Base-by-base conservation (phyloP, 2,113 vertebrate genomes). In the Romanogobio albipinnatus region DNA sequence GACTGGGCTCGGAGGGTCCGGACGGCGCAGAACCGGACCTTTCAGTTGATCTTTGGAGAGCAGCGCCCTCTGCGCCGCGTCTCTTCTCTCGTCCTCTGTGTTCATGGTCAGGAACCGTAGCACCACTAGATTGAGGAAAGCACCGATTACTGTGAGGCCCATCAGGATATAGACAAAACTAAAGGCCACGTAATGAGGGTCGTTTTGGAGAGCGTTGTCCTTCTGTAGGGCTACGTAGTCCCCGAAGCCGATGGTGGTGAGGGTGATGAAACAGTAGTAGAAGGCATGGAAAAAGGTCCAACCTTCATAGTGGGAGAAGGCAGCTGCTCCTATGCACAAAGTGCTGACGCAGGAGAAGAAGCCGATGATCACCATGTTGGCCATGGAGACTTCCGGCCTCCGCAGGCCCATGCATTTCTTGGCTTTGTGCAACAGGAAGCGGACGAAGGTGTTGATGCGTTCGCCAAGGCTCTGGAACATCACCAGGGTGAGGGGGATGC, bases 391-490 rank as follows among this genome's bases (percentile, higher is more conserved):
- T 86, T 98, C 96, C 0, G 97, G 91, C 19, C 94, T 94, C 85
- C 93, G 94, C 95, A 98, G 94, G 51, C 97, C 95, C 91, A 99
- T 95, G 90, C 96, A 96, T 92, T 93, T 93, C 95, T 99, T 99
- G 92, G 95, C 93, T 86, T 96, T 96, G 91, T 97, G 97, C 88
- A 99, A 95, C 90, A 99, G 95, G 92, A 96, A 96, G 76, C 93
- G 94, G 90, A 99, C 97, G 1, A 98, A 92, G 24, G 97, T 99
- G 93, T 99, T 99, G 94, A 99, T 99, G 89, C 98, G 94, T 90
- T 99, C 98, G 0, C 98, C 98, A 90, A 99, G 91, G 92, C 98
- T 99, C 95, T 99, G 98, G 93, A 99, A 99, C 98, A 99, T 99
- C 90, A 99, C 98, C 76, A 99, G 92, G 1, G 98, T 99, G 81